These are phyloP conservation scores for Listrodromus nycthemerus DNA, from an alignment of 2,888 invertebrate genomes.

Conservation along the genomic window DNA sequence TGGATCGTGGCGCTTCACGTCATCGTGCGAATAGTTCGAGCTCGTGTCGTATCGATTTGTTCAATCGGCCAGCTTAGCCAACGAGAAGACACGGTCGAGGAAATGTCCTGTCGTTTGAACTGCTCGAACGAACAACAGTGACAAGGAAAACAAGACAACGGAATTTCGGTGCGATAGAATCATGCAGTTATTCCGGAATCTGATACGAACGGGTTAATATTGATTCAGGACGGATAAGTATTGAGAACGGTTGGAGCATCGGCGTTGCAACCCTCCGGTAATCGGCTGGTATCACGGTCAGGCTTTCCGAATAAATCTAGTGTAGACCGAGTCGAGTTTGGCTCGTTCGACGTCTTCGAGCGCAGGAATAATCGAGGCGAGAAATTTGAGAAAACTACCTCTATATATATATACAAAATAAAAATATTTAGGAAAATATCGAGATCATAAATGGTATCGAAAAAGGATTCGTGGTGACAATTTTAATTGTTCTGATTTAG, in stretches of 20 bases:
- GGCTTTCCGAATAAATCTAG: conserved; percentile 59
- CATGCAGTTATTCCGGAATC: not conserved
- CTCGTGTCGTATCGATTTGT: not conserved
- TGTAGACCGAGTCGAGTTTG: not conserved
- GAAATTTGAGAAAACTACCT: conserved; percentile 33
- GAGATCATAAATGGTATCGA: not conserved
- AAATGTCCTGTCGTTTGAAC: not conserved
- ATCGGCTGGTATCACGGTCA: conserved; percentile 22
- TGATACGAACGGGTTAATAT: not conserved
- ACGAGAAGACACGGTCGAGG: not conserved
- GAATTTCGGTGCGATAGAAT: not conserved
- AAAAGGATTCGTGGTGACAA: not conserved
- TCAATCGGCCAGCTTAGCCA: not conserved
- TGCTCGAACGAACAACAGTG: not conserved
- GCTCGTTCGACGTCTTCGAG: conserved; percentile 22
- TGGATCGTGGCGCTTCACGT: not conserved
- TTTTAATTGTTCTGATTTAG: conserved; percentile 26
- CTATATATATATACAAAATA: not conserved
- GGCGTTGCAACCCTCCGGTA: conserved; percentile 16
- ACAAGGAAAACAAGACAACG: not conserved
- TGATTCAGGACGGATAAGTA: not conserved
- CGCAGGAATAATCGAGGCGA: conserved; percentile 55
- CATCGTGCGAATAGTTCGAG: not conserved
- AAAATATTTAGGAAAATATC: not conserved
- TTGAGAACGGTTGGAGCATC: conserved; percentile 20